phyloP scores from a whole-genome alignment of 2,797 vertebrate genomes.

The Sciaenops ocellatus region DNA sequence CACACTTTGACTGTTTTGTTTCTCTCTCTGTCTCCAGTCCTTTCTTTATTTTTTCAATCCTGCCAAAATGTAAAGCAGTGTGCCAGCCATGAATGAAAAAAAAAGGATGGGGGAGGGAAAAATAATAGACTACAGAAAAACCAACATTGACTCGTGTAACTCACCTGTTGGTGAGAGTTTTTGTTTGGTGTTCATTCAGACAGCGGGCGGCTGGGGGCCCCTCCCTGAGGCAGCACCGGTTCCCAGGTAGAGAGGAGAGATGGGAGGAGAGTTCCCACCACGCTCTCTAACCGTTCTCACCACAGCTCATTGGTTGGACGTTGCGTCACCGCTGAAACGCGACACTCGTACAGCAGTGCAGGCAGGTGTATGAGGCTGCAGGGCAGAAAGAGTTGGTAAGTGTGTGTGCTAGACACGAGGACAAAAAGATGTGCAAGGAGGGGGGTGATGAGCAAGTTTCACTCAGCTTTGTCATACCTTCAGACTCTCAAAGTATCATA shows the following conservation, averaged over 20 bases:
- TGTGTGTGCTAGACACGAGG: slow-evolving; percentile 64
- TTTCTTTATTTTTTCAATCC: slow-evolving; percentile 74
- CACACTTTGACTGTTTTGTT: slow-evolving; percentile 87
- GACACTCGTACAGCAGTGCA: slow-evolving; percentile 68
- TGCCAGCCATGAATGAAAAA: slow-evolving; percentile 81
- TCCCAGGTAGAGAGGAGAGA: slow-evolving; percentile 83
- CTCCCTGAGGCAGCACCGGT: slow-evolving; percentile 83
- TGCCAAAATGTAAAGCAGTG: slow-evolving; percentile 82
- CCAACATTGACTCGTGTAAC: slow-evolving; percentile 87
- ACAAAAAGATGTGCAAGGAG: slow-evolving; percentile 70
- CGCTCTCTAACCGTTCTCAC: slow-evolving; percentile 86
- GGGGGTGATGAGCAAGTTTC: slow-evolving; percentile 78
- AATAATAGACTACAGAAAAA: slow-evolving; percentile 71
- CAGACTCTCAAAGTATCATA: slow-evolving; percentile 45
- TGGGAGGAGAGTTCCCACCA: slow-evolving; percentile 93
- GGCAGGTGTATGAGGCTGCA: slow-evolving; percentile 84
- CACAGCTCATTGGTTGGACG: slow-evolving; percentile 83
- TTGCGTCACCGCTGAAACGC: slow-evolving; percentile 83
- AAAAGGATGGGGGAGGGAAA: slow-evolving; percentile 55
- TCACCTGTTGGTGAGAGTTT: slow-evolving; percentile 86
- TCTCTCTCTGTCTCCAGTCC: slow-evolving; percentile 63
- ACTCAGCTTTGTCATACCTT: slow-evolving; percentile 73
- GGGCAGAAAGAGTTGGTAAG: slow-evolving; percentile 72
- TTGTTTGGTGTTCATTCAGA: slow-evolving; percentile 86
- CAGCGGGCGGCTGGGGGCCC: slow-evolving; percentile 74